Conservation (phyloP, 2,797 vertebrate genomes). For the Nyctalus aviator region DNA sequence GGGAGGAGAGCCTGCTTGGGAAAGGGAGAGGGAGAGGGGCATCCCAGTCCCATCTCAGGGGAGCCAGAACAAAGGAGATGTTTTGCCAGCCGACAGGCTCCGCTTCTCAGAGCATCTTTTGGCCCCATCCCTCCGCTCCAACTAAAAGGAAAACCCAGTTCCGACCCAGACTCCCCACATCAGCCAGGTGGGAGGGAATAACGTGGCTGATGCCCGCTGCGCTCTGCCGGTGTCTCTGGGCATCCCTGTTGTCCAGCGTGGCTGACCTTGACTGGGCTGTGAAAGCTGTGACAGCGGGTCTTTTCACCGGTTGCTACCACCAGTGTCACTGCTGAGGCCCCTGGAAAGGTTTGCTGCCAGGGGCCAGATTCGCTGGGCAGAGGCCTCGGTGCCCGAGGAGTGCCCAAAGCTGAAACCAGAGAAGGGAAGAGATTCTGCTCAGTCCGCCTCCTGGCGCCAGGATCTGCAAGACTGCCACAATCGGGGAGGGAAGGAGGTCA, state of each 20-base stretch:
- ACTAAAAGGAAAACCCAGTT: neutral
- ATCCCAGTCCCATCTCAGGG: neutral
- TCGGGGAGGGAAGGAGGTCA: fast-evolving
- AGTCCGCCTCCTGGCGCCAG: neutral
- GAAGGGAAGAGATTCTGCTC: neutral
- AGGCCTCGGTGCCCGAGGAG: neutral
- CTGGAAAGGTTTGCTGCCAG: neutral
- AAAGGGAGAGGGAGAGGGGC: neutral
- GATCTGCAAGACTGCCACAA: neutral
- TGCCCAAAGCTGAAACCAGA: neutral
- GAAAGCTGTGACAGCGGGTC: fast-evolving
- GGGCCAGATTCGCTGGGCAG: fast-evolving
- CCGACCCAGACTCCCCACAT: neutral
- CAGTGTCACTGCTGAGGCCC: neutral
- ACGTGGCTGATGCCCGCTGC: fast-evolving
- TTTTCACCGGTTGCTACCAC: neutral
- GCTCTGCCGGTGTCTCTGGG: neutral
- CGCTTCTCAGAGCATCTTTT: neutral
- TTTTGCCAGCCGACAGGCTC: neutral
- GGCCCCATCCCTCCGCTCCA: neutral
- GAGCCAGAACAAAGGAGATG: neutral
- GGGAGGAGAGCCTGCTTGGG: neutral
- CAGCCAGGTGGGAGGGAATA: neutral
- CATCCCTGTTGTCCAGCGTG: neutral
- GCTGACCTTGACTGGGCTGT: neutral